These are phyloP conservation scores for Argentina silus DNA, from an alignment of 2,797 vertebrate genomes.

Conservation along the genomic window DNA sequence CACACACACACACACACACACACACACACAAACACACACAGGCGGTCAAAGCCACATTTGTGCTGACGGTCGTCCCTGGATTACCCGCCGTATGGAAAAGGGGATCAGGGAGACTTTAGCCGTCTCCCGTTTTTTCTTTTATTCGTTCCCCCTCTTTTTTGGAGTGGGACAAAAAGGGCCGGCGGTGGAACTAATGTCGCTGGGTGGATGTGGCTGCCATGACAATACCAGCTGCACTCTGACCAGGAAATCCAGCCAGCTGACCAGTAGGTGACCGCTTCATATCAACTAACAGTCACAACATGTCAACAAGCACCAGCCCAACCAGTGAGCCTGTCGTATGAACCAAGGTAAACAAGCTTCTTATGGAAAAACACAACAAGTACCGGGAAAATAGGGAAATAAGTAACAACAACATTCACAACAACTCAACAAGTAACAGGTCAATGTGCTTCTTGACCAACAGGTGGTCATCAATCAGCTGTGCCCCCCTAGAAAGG, in stretches of 20 bases:
- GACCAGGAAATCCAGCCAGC: slow-evolving; percentile 63
- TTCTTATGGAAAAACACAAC: too few relatives aligned
- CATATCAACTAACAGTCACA: slow-evolving; percentile 20
- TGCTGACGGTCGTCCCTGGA: slow-evolving; percentile 77
- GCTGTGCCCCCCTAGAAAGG: too few relatives aligned
- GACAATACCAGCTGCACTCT: slow-evolving; percentile 66
- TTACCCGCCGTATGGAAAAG: slow-evolving; percentile 75
- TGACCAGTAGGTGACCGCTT: slow-evolving; percentile 57
- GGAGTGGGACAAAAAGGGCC: slow-evolving; percentile 69
- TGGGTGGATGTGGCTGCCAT: slow-evolving; percentile 54
- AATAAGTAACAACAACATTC: too few relatives aligned
- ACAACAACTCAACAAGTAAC: too few relatives aligned
- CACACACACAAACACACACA: slow-evolving; percentile 21
- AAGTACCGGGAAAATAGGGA: too few relatives aligned
- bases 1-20: slow-evolving; percentile 29
- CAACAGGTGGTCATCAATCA: too few relatives aligned
- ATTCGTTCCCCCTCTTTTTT: slow-evolving; percentile 72
- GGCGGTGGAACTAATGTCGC: slow-evolving; percentile 66
- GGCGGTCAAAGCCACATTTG: slow-evolving; percentile 72
- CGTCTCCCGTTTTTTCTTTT: slow-evolving; percentile 70
- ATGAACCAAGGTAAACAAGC: neutral
- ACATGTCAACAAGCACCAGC: slow-evolving; percentile 4
- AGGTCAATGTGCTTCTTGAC: too few relatives aligned
- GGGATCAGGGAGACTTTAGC: slow-evolving; percentile 81
- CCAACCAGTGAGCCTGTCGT: neutral